phyloP scores from a whole-genome alignment of 2,888 invertebrate genomes.

The Dromius quadrimaculatus region DNA sequence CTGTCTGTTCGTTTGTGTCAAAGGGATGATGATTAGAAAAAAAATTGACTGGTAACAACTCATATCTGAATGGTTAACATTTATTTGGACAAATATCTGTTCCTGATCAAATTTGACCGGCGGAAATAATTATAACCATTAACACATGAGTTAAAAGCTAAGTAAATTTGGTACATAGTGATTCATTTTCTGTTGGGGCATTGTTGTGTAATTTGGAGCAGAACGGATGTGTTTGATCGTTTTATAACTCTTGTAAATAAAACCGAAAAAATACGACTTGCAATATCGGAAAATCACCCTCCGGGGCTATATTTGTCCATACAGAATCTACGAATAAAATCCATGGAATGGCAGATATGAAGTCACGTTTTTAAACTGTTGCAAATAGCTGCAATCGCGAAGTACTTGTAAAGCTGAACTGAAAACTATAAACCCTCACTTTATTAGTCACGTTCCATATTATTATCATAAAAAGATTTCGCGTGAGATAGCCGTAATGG shows the following conservation, averaged over 20 bases:
- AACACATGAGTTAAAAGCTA: slow-evolving; percentile 38
- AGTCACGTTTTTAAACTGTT: slow-evolving; percentile 7
- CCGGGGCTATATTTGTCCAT: neutral
- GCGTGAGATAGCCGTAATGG: slow-evolving; percentile 1
- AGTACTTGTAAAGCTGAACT: slow-evolving; percentile 15
- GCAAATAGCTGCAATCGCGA: slow-evolving; percentile 18
- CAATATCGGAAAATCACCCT: slow-evolving; percentile 20
- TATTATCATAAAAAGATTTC: slow-evolving; percentile 25
- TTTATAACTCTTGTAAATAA: slow-evolving; percentile 37
- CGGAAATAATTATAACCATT: slow-evolving; percentile 39
- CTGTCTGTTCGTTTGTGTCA: no score
- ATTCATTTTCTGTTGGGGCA: slow-evolving; percentile 29
- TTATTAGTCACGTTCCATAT: slow-evolving; percentile 29
- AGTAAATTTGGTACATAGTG: slow-evolving; percentile 39
- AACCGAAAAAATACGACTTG: slow-evolving; percentile 44
- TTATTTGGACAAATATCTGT: slow-evolving; percentile 31
- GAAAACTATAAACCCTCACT: slow-evolving; percentile 20
- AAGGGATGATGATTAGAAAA: no score
- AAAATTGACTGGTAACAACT: no score
- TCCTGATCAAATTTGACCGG: slow-evolving; percentile 20
- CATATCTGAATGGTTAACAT: no score
- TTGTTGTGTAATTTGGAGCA: slow-evolving; percentile 41
- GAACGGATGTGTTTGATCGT: slow-evolving; percentile 41
- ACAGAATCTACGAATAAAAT: neutral
- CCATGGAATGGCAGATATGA: neutral